These are phyloP conservation scores for Benthosema pterotum DNA, from an alignment of 2,797 vertebrate genomes.

Conservation along the genomic window DNA sequence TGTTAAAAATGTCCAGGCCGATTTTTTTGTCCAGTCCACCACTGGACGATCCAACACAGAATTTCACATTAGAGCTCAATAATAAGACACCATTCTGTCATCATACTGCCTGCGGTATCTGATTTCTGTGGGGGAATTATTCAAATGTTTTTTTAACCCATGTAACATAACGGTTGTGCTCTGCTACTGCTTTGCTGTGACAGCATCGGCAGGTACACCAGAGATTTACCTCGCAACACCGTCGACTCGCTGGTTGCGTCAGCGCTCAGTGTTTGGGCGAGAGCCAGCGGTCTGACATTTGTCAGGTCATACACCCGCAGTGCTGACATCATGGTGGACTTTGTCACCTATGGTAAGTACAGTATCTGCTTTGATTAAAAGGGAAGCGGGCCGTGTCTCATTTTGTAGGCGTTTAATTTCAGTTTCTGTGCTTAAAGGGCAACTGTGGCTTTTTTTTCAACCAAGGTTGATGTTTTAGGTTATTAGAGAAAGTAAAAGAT, in stretches of 20 bases:
- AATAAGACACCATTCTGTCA: background rate
- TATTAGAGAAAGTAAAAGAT: no score
- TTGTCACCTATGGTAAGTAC: conserved; percentile 71
- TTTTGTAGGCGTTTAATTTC: no score
- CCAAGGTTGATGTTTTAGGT: no score
- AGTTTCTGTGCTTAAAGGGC: no score
- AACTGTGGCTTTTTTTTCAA: no score
- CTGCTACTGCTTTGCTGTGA: conserved; percentile 35
- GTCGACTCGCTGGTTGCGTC: conserved; percentile 76
- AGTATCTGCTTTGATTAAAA: conserved; percentile 34
- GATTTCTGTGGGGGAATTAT: no score
- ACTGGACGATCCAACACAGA: no score
- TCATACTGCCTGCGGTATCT: background rate
- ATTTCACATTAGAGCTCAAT: no score
- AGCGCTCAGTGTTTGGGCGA: conserved; percentile 72
- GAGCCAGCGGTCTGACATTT: conserved; percentile 72
- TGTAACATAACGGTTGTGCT: background rate
- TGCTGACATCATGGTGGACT: conserved; percentile 78
- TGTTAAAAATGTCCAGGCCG: no score
- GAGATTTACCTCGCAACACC: conserved; percentile 68
- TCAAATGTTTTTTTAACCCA: background rate
- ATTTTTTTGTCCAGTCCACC: no score
- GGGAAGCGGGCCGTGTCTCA: background rate
- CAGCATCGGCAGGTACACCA: conserved; percentile 72
- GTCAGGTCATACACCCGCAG: conserved; percentile 58